Evolutionary conservation across 2,113 vertebrate species (phyloP), one percentile per base, ranked within the genome.

Genomic region (Entomyzon cyanotis): DNA sequence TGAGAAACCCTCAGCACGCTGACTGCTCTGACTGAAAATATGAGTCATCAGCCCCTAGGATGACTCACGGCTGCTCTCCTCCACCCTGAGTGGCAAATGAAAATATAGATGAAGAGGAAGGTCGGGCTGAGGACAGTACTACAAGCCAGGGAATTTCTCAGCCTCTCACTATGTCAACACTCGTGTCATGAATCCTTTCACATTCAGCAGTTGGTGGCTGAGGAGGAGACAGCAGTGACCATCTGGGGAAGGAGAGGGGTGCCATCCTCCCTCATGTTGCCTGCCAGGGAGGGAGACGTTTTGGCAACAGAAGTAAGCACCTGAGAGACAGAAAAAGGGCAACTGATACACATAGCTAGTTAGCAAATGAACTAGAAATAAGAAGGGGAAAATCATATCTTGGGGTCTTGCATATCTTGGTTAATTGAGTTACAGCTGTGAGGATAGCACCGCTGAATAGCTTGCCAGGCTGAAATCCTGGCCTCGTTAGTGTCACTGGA

Each of bases 91-190:
- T 10, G 2, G 69, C 82, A 92, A 94, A 77, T 5, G 17, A 87
- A 96, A 96, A 95, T 82, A 90, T 3, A 95, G 96, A 96, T 90
- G 90, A 91, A 96, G 79, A 92, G 75, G 95, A 97, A 97, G 94
- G 95, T 97, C 35, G 15, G 83, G 56, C 90, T 91, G 97, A 96
- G 95, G 96, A 97, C 95, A 96, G 80, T 76, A 80, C 77, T 73
- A 89, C 47, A 47, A 97, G 90, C 82, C 95, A 96, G 92, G 95
- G 95, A 96, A 96, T 97, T 97, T 97, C 94, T 96, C 95, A 91
- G 94, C 94, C 65, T 97, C 94, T 94, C 94, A 28, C 87, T 95
- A 90, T 94, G 96, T 95, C 94, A 96, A 87, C 76, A 88, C 76
- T 87, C 65, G 24, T 96, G 84, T 93, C 95, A 88, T 94, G 95